Percentiles rank a stretch among this genome's conserved stretches.
phyloP scores from a whole-genome alignment of 1,140 invertebrate genomes.

The Drosophila equinoxialis region DNA sequence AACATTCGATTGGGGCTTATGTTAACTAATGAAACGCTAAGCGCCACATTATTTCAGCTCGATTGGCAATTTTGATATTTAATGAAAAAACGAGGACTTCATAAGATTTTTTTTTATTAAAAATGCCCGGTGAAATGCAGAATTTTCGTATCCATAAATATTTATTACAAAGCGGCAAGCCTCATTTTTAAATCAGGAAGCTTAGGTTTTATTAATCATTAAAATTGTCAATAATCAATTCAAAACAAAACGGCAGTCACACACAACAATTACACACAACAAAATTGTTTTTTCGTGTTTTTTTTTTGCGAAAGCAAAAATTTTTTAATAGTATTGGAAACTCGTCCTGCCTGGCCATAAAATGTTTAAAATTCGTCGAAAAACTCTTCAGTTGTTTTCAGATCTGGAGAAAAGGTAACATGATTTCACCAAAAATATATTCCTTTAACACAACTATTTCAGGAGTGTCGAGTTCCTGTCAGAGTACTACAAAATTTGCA shows the following conservation, averaged over 20 bases:
- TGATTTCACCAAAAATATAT: too few relatives aligned
- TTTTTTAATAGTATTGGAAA: too few relatives aligned
- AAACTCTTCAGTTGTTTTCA: background rate
- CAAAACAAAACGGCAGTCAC: background rate
- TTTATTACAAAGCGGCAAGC: too few relatives aligned
- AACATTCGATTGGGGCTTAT: conserved; percentile 23
- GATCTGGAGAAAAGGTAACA: background rate
- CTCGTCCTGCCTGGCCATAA: background rate
- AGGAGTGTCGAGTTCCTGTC: too few relatives aligned
- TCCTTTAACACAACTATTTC: too few relatives aligned
- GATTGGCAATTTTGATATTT: background rate
- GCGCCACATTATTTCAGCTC: conserved; percentile 21
- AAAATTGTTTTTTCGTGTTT: background rate
- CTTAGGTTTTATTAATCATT: too few relatives aligned
- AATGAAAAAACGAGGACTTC: background rate
- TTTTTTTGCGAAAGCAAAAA: background rate
- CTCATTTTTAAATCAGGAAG: too few relatives aligned
- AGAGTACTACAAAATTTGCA: too few relatives aligned
- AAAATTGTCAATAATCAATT: too few relatives aligned
- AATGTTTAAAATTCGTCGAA: background rate
- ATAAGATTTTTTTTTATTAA: background rate
- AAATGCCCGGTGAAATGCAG: too few relatives aligned
- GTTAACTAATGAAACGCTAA: conserved; percentile 45
- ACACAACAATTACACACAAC: background rate
- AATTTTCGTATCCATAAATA: too few relatives aligned